Evolutionary conservation across 2,113 vertebrate genomes (phyloP).

Genomic region (Entelurus aequoreus): DNA sequence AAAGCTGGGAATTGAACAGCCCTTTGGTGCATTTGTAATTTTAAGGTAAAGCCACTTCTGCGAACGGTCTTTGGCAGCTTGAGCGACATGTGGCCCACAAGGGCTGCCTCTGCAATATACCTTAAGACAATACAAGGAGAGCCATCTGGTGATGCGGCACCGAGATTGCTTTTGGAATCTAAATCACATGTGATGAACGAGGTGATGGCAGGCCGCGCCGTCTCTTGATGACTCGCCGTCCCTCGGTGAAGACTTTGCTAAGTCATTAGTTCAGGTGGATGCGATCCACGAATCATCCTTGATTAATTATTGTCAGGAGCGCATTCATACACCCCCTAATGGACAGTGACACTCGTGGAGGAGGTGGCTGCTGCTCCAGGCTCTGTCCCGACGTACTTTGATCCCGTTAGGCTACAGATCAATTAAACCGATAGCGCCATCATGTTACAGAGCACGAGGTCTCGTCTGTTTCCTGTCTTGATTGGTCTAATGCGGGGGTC

Average conservation of each 20-base stretch:
- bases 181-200: constrained; percentile 64
- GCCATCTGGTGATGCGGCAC: constrained; percentile 56
- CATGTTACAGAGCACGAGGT: constrained; percentile 31
- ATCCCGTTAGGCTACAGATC: constrained; percentile 54
- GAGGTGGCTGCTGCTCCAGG: constrained; percentile 23
- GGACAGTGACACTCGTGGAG: constrained; percentile 36
- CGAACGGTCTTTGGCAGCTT: constrained; percentile 32
- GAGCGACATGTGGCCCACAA: constrained; percentile 40
- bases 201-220: constrained; percentile 56
- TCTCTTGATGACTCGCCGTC: constrained; percentile 54
- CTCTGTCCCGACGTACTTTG: constrained; percentile 32
- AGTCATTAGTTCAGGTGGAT: constrained; percentile 61
- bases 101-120: constrained; percentile 46
- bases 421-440: constrained; percentile 58
- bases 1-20: no score
- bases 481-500: constrained; percentile 32
- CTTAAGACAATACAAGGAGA: constrained; percentile 47
- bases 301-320: constrained; percentile 57
- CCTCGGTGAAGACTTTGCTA: constrained; percentile 30
- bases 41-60: constrained; percentile 10
- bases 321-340: constrained; percentile 47
- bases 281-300: constrained; percentile 51
- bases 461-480: constrained; percentile 56
- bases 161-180: constrained; percentile 59
- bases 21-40: neutral